Evolutionary conservation across 1,140 invertebrate species (phyloP).

Genomic region (Apolygus lucorum): DNA sequence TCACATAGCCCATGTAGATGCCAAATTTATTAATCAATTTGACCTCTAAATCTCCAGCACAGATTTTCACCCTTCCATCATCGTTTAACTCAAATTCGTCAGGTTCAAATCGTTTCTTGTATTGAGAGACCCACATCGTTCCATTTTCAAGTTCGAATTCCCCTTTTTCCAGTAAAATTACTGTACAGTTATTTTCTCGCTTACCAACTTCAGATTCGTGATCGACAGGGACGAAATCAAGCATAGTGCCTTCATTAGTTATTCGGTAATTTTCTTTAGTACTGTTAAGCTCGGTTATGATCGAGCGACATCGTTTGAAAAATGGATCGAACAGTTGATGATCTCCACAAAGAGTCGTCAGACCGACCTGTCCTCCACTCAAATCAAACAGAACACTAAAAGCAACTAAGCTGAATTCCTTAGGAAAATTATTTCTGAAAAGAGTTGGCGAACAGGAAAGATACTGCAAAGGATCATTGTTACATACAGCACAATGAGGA

Average conservation of each 20-base stretch:
- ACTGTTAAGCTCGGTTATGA: slow-evolving; percentile 36
- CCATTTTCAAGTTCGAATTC: slow-evolving; percentile 41
- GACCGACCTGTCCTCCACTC: slow-evolving; percentile 39
- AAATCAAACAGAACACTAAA: slow-evolving; percentile 47
- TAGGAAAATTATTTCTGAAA: slow-evolving; percentile 30
- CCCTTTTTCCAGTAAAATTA: slow-evolving; percentile 39
- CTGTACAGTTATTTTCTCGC: slow-evolving; percentile 38
- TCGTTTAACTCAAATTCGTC: slow-evolving; percentile 30
- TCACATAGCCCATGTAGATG: slow-evolving; percentile 41
- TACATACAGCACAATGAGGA: slow-evolving; percentile 49
- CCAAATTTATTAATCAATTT: slow-evolving; percentile 40
- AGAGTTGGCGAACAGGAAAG: slow-evolving; percentile 36
- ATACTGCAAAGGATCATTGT: slow-evolving; percentile 40
- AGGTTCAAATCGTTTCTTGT: slow-evolving; percentile 37
- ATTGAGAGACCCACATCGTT: slow-evolving; percentile 39
- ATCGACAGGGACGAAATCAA: background rate
- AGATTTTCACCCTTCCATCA: slow-evolving; percentile 31
- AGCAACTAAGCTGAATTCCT: slow-evolving; percentile 41
- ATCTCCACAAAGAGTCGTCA: slow-evolving; percentile 34
- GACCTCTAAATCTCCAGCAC: slow-evolving; percentile 34
- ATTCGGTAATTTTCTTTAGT: slow-evolving; percentile 14
- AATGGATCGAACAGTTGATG: slow-evolving; percentile 46
- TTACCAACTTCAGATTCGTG: slow-evolving; percentile 5
- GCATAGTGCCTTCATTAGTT: background rate
- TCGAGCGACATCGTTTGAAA: slow-evolving; percentile 42